Evolutionary conservation across 2,888 invertebrate species (phyloP), one percentile per base, ranked within the genome.

Genomic region (Dasysyrphus albostriatus): DNA sequence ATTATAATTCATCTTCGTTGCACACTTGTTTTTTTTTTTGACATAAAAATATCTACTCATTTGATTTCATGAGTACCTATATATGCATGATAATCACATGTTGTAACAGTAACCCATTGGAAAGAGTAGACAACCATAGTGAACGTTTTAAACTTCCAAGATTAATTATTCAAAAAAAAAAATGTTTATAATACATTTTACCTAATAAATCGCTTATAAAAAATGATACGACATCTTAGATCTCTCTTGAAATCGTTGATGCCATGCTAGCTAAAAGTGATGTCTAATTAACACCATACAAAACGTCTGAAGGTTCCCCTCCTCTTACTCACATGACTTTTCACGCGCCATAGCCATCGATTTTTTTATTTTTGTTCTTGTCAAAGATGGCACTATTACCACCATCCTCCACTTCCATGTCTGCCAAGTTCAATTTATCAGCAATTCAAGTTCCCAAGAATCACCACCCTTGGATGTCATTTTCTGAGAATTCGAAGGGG

Each of bases 311-410:
- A 24, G 24, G 1, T 12, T 42, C 61, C 24, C 42, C 59, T 24
- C 8, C 37, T 37, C 19, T 59, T 7, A 19, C 1, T 5, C 0
- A 1, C 39, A 42, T 42, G 12, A 61, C 47, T 74, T 78, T 83
- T 75, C 78, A 78, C 65, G 74, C 42, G 42, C 10, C 69, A 32
- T 19, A 72, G 42, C 34, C 73, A 75, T 83, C 51, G 78, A 83
- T 87, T 78, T 59, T 76, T 58, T 24, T 24, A 24, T 24, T 32
- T 54, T 32, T 37, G 5, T 32, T 51, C 49, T 19, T 51, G 12
- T 51, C 49, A 29, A 72, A 47, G 63, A 72, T 76, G 61, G 69
- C 42, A 61, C 47, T 39, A n/a, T 42, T 37, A 29, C 54, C 70
- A 58, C 63, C 70, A 49, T 77, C 19, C 24, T 61, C 24, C 8